These are phyloP conservation scores for Lasiommata megera DNA, from an alignment of 2,888 invertebrate species.

Conservation along the genomic window DNA sequence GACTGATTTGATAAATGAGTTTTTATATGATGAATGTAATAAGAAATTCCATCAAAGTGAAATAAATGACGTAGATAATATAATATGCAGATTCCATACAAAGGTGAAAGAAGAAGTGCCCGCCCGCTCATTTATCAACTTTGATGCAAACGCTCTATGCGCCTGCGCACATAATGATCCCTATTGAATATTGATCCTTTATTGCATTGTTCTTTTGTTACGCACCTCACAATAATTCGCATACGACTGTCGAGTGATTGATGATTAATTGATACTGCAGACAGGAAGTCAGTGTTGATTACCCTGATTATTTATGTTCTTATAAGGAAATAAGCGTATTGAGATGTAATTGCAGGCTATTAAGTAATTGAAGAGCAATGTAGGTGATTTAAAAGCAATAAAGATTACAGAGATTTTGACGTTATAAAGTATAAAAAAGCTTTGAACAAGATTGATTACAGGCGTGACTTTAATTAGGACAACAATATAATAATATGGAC, in stretches of 20 bases:
- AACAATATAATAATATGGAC: too few relatives aligned
- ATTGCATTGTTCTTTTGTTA: constrained; percentile 28
- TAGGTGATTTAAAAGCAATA: not conserved
- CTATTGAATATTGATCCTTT: constrained; percentile 20
- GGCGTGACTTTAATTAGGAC: too few relatives aligned
- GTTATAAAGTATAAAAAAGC: too few relatives aligned
- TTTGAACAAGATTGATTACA: too few relatives aligned
- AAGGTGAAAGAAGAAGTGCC: constrained; percentile 5
- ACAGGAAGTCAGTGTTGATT: constrained; percentile 12
- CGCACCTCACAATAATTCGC: constrained; percentile 21
- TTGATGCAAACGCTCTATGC: constrained; percentile 16
- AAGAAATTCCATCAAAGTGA: not conserved
- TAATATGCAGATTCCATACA: not conserved
- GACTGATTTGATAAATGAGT: too few relatives aligned
- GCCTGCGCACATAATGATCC: constrained; percentile 19
- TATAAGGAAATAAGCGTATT: not conserved
- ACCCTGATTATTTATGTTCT: not conserved
- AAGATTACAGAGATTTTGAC: not conserved
- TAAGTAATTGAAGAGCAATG: constrained; percentile 1
- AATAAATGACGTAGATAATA: not conserved
- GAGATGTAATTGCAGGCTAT: not conserved
- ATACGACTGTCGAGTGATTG: constrained; percentile 17
- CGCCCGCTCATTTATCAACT: constrained; percentile 3
- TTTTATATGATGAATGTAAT: not conserved
- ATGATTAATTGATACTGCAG: constrained; percentile 23